Conservation (phyloP, 2,113 vertebrate species). For the Apaloderma vittatum region DNA sequence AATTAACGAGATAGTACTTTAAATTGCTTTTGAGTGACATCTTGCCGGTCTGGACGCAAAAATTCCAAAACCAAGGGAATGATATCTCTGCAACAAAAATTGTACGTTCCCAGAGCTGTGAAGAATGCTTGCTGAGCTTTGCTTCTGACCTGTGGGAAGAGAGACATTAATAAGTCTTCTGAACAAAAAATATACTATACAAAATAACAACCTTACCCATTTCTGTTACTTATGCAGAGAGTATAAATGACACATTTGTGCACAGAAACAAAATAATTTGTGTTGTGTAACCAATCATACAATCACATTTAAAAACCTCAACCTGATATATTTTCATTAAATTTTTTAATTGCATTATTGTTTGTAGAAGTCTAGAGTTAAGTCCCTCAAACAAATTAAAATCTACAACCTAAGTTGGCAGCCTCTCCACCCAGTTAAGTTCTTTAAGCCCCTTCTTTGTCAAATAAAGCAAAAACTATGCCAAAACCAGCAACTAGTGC, state of each 20-base stretch:
- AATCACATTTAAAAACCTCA: not conserved
- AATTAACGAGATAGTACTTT: conserved; percentile 83
- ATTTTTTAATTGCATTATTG: not conserved
- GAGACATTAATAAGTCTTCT: not conserved
- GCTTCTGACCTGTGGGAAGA: conserved; percentile 88
- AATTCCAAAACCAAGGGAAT: conserved; percentile 93
- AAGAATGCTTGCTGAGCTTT: conserved; percentile 95
- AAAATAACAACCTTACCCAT: not conserved
- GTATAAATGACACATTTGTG: not conserved
- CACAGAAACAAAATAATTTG: not conserved
- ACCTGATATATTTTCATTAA: not conserved
- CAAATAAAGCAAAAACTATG: not conserved
- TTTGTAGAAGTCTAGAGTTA: not conserved
- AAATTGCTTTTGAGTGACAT: conserved; percentile 93
- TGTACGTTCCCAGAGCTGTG: conserved; percentile 93
- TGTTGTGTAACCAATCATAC: too few species aligned
- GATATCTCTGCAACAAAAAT: conserved; percentile 95
- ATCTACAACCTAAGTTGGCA: not conserved
- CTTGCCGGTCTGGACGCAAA: conserved; percentile 84
- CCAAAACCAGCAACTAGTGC: not conserved
- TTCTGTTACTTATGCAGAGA: not conserved
- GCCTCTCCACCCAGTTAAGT: not conserved
- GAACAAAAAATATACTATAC: not conserved
- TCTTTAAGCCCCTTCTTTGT: not conserved
- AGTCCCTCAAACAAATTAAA: not conserved